Base-by-base conservation (phyloP, 2,888 invertebrate genomes). In the Hipparchia sbordonii region DNA sequence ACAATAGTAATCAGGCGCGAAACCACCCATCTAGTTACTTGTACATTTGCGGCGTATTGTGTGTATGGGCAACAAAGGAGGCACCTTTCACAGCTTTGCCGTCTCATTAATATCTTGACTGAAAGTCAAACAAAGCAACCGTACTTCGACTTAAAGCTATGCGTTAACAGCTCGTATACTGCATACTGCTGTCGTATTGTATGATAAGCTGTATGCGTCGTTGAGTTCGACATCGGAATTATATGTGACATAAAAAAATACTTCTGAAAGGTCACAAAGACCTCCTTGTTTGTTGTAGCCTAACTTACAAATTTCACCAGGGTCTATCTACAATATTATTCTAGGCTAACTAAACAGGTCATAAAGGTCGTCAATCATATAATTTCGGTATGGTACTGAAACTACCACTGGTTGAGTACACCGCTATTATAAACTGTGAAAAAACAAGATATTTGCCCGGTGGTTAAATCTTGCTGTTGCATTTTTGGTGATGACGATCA, bases 81-180 rank as follows among this genome's bases (percentile, higher is more conserved):
- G 39, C 56, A 63, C 63, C 45, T 67, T 67, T 46, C 67, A 67
- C 45, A 67, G 67, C 13, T 57, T 68, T 68, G 59, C 68, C 59
- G 57, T 68, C 68, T 68, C 68, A 59, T 59, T 68, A 68, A 59
- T 68, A 60, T 68, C 68, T 68, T 60, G 68, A 68, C 59, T 68
- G 45, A 48, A 57, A 68, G 23, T 60, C 59, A 33, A 68, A 68
- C 59, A 68, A 68, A 68, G 68, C 51, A 60, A 59, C 48, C 7
- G 66, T 51, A 68, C 68, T 68, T 60, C 10, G 48, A 59, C 59
- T 60, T 65, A 57, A 59, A 68, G 59, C 68, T 59, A 51, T 59
- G 68, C 67, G 67, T 68, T 23, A 59, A 51, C 59, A 56, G 48
- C 48, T 48, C 48, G 48, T 51, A 66, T 62, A 51, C 62, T 48